Base-by-base conservation (phyloP, 1,140 invertebrate species). In the Phthorimaea operculella region DNA sequence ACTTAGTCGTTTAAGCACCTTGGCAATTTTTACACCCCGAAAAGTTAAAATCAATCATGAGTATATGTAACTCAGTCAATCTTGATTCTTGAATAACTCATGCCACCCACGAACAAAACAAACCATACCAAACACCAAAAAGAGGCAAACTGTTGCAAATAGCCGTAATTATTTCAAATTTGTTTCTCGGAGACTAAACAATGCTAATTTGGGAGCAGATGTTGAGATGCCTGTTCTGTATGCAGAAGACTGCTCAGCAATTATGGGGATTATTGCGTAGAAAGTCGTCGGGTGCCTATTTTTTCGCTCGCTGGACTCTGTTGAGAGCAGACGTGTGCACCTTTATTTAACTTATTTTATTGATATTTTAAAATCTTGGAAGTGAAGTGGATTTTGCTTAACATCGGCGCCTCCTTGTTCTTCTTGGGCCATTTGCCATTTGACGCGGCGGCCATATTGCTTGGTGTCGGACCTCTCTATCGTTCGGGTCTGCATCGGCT, bases 111-210 rank as follows among this genome's bases (percentile, higher is more conserved):
- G 21, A 2, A 28, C 21, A 6, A n/a, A 2, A 2, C 36, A 2
- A 39, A 10, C 36, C 10, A 39, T 5, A n/a, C 36, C 36, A 39
- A 39, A 39, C 36, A 39, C 10, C 36, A 10, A 39, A n/a, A 39
- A n/a, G 36, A 10, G 36, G 36, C 36, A 39, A 39, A 39, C 36
- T 39, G 36, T 39, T 39, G 10, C 36, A 39, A 39, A 39, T 39
- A 39, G 36, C 36, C n/a, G 36, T n/a, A 39, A 39, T 39, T 39
- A 39, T 39, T 39, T 39, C 10, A 39, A 39, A 39, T 39, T 39
- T 39, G 36, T 39, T 39, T 39, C 36, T 39, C 36, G 10, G 36
- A 39, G 36, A 39, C 36, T 39, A 39, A 39, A 39, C 36, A 39
- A 39, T 39, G 36, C 36, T 39, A 39, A 39, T 39, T 39, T 39